Base-by-base conservation (phyloP, 2,888 invertebrate species). In the Eupithecia insigniata region DNA sequence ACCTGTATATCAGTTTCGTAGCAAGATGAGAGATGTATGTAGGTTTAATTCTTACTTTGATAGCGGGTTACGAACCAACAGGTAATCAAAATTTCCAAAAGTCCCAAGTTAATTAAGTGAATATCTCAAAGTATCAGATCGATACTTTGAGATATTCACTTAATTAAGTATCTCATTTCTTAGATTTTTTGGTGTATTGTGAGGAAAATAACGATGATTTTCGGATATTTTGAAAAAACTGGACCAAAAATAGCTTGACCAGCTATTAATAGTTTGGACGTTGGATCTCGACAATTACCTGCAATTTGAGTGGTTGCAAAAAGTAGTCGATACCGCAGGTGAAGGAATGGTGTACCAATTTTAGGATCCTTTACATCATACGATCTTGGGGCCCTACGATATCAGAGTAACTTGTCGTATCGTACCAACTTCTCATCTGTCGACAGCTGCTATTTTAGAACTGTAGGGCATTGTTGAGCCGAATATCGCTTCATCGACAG, bases 321-420 rank as follows among this genome's bases (percentile, higher is more conserved):
- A 79, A 79, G 73, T 78, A 36, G 74, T 67, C 61, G 60, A 65
- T 70, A 69, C 70, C 67, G 75, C 82, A 82, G 82, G 82, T 83
- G 82, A 73, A 66, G 70, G 71, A 69, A 51, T 71, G 62, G 69
- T 69, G 70, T 73, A 70, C 74, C 70, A 60, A 71, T 43, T 46
- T 34, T 39, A 16, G 16, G 32, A 16, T 7, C 10, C 36, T 70
- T 78, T 78, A 76, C n/a, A 74, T 3, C 7, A 8, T 61, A 51
- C 76, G 74, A 70, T 60, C 55, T 51, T 51, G 8, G 3, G 22
- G 12, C 51, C 51, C 51, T 51, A 51, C 51, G 51, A 51, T 22
- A 51, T 51, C n/a, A 51, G 51, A 51, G 22, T 46, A 16, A n/a
- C n/a, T 46, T 7, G 18, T 43, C 18, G 18, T 18, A 43, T 43